A percentile compares a stretch with the other conserved stretches of the same genome.
Conservation (phyloP, 2,888 invertebrate genomes). For the Epinotia brunnichana region DNA sequence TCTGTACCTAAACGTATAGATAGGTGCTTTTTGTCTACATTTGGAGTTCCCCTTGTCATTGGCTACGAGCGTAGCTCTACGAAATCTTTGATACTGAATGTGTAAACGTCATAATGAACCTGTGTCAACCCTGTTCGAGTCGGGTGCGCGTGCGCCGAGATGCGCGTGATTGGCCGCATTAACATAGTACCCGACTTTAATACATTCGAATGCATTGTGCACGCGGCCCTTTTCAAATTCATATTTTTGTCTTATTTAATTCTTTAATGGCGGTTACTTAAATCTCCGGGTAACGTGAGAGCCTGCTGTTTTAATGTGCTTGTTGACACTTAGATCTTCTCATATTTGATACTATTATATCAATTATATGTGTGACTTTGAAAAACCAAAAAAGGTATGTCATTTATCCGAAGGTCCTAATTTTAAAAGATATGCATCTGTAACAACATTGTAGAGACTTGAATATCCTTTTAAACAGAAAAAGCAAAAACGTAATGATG, state of each 20-base stretch:
- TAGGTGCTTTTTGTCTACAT: too few species aligned
- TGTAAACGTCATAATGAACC: neutral
- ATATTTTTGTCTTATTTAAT: constrained; percentile 53
- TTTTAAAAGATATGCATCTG: neutral
- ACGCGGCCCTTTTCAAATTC: constrained; percentile 57
- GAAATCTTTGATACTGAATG: too few species aligned
- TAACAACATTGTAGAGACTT: neutral
- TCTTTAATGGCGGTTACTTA: constrained; percentile 42
- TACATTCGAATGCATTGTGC: constrained; percentile 53
- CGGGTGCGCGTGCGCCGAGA: constrained; percentile 59
- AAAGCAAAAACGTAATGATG: neutral
- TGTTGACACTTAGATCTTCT: constrained; percentile 8
- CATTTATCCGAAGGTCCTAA: neutral
- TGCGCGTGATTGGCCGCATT: constrained; percentile 66
- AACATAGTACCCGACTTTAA: constrained; percentile 60
- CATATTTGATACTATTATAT: neutral
- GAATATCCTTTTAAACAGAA: neutral
- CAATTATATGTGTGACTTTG: neutral
- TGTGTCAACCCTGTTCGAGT: constrained; percentile 29
- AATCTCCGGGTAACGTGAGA: constrained; percentile 39
- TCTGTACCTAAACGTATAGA: too few species aligned
- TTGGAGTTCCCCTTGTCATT: too few species aligned
- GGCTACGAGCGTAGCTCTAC: too few species aligned
- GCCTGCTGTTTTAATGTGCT: constrained; percentile 24
- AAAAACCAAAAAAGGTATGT: neutral